Evolutionary conservation across 2,888 invertebrate genomes (phyloP), one percentile per base, ranked within the genome.

Genomic region (Capitulum mitella): DNA sequence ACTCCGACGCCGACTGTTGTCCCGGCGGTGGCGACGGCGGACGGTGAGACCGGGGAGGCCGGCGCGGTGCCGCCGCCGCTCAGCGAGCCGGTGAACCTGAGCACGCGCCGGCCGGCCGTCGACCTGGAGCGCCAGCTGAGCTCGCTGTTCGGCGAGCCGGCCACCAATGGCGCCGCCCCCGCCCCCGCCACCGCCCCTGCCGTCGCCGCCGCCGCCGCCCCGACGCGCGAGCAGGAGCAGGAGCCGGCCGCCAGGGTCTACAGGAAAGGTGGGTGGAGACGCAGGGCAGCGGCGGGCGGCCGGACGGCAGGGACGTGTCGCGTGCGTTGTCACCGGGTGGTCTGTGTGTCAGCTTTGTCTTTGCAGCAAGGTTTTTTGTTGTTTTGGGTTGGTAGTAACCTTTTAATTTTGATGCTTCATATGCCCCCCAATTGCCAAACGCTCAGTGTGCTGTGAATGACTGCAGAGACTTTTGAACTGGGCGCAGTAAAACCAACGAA

Each of bases 191-290:
- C 6, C 54, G 29, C 58, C n/a, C n/a, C 8, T 6, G 58, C 64
- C 64, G 32, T 32, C 32, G 32, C 64, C 64, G 8, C 16, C 16
- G 64, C 34, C 64, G 64, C 16, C 32, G 10, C 32, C 34, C 32
- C 34, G 32, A 16, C 19, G 34, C 10, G 3, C 32, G 34, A 16
- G 64, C 16, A 8, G 34, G 64, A 32, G 19, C 14, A 6, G 74
- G 74, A 74, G 43, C 37, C 74, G n/a, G n/a, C 37, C 26, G 40
- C 74, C n/a, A 22, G 74, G 37, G 74, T 74, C 19, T 74, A 74
- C 43, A 5, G 74, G 8, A 74, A 74, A 74, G 74, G 74, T 74
- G 26, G 10, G 74, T 54, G 5, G n/a, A 12, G 43, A 12, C 43
- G 43, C 43, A 43, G 43, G 43, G 43, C 43, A 43, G 43, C 12